Evolutionary conservation across 2,113 vertebrate genomes (phyloP), one percentile per base, ranked within the genome.

Genomic region (Equus przewalskii): DNA sequence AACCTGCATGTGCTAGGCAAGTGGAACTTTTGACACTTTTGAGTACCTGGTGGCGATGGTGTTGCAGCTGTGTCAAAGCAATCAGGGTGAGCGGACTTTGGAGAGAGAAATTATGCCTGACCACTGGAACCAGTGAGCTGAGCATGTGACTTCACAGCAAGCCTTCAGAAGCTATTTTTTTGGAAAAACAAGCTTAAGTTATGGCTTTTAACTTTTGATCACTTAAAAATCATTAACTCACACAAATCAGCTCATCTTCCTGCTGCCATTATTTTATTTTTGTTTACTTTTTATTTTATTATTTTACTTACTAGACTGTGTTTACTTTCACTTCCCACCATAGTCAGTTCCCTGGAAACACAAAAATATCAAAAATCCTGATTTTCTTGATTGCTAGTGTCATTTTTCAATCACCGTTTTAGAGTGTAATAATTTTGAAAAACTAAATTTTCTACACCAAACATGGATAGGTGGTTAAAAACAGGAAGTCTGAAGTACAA

Each of bases 221-320:
- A 67, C 79, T 89, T 82, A 84, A 95, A 95, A 76, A 67, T 76
- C 65, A 69, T 58, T 94, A 94, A 64, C 51, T 93, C 56, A 95
- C 24, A 60, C 33, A 91, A 69, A 70, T 84, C 30, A 72, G 54
- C 19, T 67, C 58, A 65, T 22, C 49, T 73, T 86, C 18, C 46
- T 51, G 21, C 21, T 72, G 79, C 6, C n/a, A n/a, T 70, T 70
- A n/a, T 28, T 58, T 70, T 18, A 26, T 70, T 80, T 80, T 81
- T 60, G 18, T 58, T 58, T 51, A 51, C 28, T 78, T 76, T 76
- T 58, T 58, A 18, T 58, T 58, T 58, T 58, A 58, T 36, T 51
- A 60, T 78, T 78, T 84, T 36, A 65, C 64, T 89, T 46, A 73
- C 21, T 54, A 79, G 11, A 46, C 51, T 76, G 28, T 30, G 10